Base-by-base conservation (phyloP, 2,113 vertebrate genomes). In the Astur gentilis region DNA sequence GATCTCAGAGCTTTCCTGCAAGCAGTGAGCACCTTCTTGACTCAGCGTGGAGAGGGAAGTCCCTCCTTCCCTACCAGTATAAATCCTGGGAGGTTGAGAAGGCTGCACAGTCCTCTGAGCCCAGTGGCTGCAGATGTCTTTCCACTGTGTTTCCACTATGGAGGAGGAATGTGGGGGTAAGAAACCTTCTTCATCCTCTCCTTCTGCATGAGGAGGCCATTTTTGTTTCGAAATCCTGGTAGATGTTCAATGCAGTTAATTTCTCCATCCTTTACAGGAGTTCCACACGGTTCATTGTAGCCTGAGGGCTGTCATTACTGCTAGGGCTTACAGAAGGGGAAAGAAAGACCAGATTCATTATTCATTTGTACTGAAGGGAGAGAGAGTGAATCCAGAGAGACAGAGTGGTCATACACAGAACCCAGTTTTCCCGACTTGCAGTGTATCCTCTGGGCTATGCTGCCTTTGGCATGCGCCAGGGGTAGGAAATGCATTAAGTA, bases 221-320 rank as follows among this genome's bases (percentile, higher is more conserved):
- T 93, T 95, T 90, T 95, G 52, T 89, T 95, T 96, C 13, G 7
- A 93, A 97, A 95, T 95, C 87, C 97, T 95, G n/a, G 54, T 95
- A 83, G 96, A 66, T 16, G 1, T 75, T 83, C 66, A 62, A 20
- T 55, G 54, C 78, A 93, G 95, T 95, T 95, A 94, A 94, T 96
- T 97, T 97, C 91, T 94, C 45, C 75, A 80, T 94, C 82, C 78
- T 93, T 91, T 95, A 86, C 66, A 64, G 81, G 50, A 93, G 81
- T 58, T 97, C 91, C 79, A 89, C 76, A 58, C 0, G 29, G 90
- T 93, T 93, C 9, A 0, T 70, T 77, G 66, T 95, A 96, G 97
- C 97, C 96, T 91, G 75, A 95, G 96, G 95, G 95, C 94, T 97
- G 77, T 95, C 94, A 96, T 95, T 95, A 96, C 95, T 91, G 83